Base-by-base conservation (phyloP, 1,140 invertebrate species). In the Cyclina sinensis region DNA sequence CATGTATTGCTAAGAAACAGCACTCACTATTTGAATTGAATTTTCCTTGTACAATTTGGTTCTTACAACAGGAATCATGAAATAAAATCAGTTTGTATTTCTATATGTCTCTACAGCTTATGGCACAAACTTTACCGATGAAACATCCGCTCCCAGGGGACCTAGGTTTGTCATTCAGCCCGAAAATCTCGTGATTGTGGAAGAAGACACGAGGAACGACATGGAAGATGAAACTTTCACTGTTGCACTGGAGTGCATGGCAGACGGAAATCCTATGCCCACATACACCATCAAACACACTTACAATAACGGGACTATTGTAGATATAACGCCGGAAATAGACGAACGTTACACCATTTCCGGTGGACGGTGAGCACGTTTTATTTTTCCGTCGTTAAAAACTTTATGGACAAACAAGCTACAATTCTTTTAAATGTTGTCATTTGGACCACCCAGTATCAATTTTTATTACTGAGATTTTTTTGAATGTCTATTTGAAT, bases 231-330 rank as follows among this genome's bases (percentile, higher is more conserved):
- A 78, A n/a, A 37, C 51, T 11, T 37, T 88, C 12, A 79, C 59
- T 27, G 84, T 92, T 0, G 83, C 62, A 24, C 81, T 95, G 27
- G 92, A 97, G 91, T 99, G 98, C 95, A 96, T 98, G 81, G 98
- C 98, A 83, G 97, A 97, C 81, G 98, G 98, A 0, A 99, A 97
- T 95, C 99, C 99, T 3, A 97, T 97, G 24, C 98, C 99, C 0
- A 97, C 97, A 11, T 99, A 99, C 94, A 97, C 97, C 27, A 91
- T 88, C 2, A 86, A 59, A 14, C 88, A 86, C 48, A 91, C 68
- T 9, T 46, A 70, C 16, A 37, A 57, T 9, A 30, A 98, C 98
- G 96, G 86, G 0, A 88, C 65, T 0, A 14, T 1, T 2, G 62
- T 76, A 16, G 87, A 88, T 0, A 76, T 93, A 18, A 90, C 81